Evolutionary conservation across 2,113 vertebrate species (phyloP).

Genomic region (Chamaea fasciata): DNA sequence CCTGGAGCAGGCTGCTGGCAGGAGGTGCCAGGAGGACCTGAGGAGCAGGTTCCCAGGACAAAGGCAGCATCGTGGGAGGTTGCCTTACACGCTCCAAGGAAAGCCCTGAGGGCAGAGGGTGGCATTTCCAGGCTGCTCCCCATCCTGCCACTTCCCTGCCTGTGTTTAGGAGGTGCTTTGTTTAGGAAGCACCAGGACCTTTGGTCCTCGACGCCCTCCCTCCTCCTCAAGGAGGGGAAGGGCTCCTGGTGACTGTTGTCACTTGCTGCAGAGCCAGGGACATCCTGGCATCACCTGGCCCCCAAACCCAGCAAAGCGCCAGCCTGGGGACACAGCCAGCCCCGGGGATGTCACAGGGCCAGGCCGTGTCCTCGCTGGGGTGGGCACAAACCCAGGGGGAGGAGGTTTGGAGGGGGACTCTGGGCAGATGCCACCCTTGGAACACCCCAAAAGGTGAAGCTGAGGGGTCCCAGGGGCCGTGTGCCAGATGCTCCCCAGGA

Average conservation of each 20-base stretch:
- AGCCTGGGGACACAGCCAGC: not conserved
- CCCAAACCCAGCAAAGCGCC: not conserved
- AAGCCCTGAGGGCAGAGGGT: not conserved
- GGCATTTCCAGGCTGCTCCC: not conserved
- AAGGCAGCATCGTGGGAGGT: not conserved
- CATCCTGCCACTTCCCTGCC: not conserved
- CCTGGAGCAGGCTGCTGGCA: not conserved
- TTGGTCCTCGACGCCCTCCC: rapidly evolving
- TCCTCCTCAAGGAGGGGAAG: not conserved
- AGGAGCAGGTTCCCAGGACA: constrained; percentile 46
- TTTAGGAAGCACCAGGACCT: not conserved
- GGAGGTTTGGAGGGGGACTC: not conserved
- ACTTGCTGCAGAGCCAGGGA: not conserved
- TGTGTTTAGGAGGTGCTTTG: not conserved
- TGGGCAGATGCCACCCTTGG: not conserved
- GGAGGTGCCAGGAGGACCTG: not conserved
- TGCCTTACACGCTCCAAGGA: not conserved
- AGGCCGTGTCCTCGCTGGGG: not conserved
- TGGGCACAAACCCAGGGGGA: rapidly evolving
- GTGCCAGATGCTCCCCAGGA: not conserved
- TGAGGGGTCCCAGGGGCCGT: rapidly evolving
- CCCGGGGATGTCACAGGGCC: rapidly evolving
- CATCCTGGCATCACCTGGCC: rapidly evolving
- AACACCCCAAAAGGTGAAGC: not conserved
- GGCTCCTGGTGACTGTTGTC: not conserved